These are phyloP conservation scores for Halocynthia aurantium DNA, from an alignment of 23 tunicate genomes.

Conservation along the genomic window DNA sequence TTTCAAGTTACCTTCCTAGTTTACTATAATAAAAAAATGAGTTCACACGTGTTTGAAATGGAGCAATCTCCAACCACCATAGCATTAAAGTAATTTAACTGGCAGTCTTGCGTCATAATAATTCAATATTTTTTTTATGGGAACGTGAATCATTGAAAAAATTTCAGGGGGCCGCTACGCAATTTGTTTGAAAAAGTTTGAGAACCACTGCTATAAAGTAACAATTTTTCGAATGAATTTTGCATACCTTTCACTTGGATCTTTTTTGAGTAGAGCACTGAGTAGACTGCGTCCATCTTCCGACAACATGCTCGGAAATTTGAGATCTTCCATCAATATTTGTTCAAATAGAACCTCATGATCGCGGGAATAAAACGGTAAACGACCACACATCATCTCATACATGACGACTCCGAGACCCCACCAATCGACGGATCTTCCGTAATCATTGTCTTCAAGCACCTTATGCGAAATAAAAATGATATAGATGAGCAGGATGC, in stretches of 20 bases:
- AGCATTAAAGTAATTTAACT: no score
- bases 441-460: conserved; percentile 90
- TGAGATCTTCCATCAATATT: conserved; percentile 70
- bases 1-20: no score
- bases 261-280: conserved; percentile 59
- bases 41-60: no score
- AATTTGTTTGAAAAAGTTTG: conserved; percentile 4
- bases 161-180: no score
- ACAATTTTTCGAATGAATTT: no score
- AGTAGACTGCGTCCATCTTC: conserved; percentile 50
- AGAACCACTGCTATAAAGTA: neutral
- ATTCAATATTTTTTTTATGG: neutral
- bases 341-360: conserved; percentile 82
- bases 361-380: conserved; percentile 85
- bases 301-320: conserved; percentile 54
- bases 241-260: conserved; percentile 54
- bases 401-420: conserved; percentile 94
- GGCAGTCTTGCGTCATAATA: no score
- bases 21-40: no score
- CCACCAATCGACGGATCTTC: conserved; percentile 97
- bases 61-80: no score
- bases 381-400: conserved; percentile 95
- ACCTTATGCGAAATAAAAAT: conserved; percentile 42
- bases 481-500: no score
- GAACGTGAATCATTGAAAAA: neutral